phyloP scores from a whole-genome alignment of 2,888 invertebrate species.

The Drepana falcataria region DNA sequence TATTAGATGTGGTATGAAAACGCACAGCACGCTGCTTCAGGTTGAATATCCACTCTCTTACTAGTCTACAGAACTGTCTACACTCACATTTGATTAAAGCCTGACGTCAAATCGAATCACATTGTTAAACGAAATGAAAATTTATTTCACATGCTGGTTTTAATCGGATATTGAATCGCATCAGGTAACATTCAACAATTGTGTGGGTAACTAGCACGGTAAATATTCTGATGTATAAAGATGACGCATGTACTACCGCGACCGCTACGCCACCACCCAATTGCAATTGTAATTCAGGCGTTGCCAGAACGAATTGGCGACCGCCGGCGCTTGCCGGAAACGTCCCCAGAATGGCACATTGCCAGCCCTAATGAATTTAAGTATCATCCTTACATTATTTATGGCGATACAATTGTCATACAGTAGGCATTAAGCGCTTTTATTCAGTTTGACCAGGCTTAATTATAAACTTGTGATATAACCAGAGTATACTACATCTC shows the following conservation, averaged over 20 bases:
- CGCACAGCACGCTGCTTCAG: too few relatives aligned
- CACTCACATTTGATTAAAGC: too few relatives aligned
- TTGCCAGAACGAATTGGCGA: constrained; percentile 58
- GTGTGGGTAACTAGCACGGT: not conserved
- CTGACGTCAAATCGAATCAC: too few relatives aligned
- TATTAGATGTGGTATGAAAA: too few relatives aligned
- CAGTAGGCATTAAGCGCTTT: constrained; percentile 7
- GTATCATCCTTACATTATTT: constrained; percentile 46
- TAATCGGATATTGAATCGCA: too few relatives aligned
- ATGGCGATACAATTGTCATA: constrained; percentile 32
- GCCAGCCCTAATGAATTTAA: constrained; percentile 58
- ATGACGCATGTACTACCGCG: constrained; percentile 57
- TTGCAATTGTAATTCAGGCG: constrained; percentile 62
- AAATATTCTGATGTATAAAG: constrained; percentile 25
- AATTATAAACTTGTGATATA: too few relatives aligned
- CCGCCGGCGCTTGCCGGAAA: constrained; percentile 60
- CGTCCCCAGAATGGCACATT: constrained; percentile 58
- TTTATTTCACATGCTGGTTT: too few relatives aligned
- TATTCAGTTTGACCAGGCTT: constrained; percentile 15
- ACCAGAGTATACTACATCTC: constrained; percentile 15
- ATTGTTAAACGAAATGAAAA: too few relatives aligned
- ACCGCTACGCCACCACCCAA: constrained; percentile 43
- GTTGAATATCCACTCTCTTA: too few relatives aligned
- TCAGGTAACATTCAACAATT: too few relatives aligned
- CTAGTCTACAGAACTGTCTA: too few relatives aligned